A percentile compares a stretch with the other conserved stretches of the same genome.
Evolutionary conservation across 2,797 vertebrate genomes (phyloP).

Genomic region (Phaenicophaeus curvirostris): DNA sequence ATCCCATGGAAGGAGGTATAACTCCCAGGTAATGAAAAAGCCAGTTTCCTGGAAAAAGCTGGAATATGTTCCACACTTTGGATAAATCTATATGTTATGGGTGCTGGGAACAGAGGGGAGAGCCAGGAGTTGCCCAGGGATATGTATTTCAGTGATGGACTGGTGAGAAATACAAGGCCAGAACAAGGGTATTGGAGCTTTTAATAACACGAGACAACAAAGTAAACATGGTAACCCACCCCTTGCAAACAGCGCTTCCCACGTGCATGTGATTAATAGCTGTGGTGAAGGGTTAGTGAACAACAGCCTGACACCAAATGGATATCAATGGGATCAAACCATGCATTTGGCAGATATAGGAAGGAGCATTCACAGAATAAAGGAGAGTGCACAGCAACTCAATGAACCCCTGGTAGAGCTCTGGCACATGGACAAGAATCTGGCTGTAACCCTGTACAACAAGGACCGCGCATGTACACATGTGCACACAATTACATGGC

Average conservation of each 20-base stretch:
- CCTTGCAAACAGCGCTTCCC: background rate
- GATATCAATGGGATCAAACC: slow-evolving; percentile 48
- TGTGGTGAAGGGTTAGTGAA: slow-evolving; percentile 16
- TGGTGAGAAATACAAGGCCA: background rate
- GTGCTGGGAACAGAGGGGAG: background rate
- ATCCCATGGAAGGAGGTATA: background rate
- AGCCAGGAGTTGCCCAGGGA: background rate
- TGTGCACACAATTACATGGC: slow-evolving; percentile 65
- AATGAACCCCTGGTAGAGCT: slow-evolving; percentile 11
- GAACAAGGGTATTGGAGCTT: background rate
- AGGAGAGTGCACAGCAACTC: slow-evolving; percentile 4
- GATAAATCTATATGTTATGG: background rate
- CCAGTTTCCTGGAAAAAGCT: background rate
- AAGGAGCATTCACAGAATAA: slow-evolving; percentile 34
- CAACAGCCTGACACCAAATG: slow-evolving; percentile 38
- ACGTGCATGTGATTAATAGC: slow-evolving; percentile 28
- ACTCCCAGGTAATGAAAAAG: background rate
- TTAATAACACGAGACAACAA: background rate
- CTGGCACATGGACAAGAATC: slow-evolving; percentile 45
- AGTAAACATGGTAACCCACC: background rate
- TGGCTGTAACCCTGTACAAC: slow-evolving; percentile 49
- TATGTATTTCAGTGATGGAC: background rate
- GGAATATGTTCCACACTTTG: background rate
- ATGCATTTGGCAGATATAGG: slow-evolving; percentile 29
- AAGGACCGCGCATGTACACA: slow-evolving; percentile 60